phyloP scores from a whole-genome alignment of 2,888 invertebrate genomes.

The Zele albiditarsus region DNA sequence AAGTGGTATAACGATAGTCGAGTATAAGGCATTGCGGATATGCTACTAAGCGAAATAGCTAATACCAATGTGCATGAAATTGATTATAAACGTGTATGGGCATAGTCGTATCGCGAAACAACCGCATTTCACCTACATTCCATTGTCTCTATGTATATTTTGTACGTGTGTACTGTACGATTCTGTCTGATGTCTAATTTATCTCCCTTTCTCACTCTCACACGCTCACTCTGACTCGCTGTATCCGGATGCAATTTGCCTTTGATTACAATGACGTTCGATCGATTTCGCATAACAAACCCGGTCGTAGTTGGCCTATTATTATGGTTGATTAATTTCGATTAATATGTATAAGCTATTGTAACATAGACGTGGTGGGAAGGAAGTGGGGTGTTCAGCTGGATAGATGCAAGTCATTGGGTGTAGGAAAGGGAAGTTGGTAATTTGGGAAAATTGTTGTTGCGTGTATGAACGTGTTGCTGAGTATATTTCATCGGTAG shows the following conservation, averaged over 20 bases:
- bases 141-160: no score
- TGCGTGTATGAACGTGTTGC: no score
- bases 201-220: slow-evolving; percentile 1
- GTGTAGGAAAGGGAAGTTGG: no score
- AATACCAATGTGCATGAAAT: slow-evolving; percentile 15
- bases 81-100: slow-evolving; percentile 30
- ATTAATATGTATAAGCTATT: slow-evolving; percentile 35
- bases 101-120: slow-evolving; percentile 8
- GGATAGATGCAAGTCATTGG: no score
- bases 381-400: not conserved
- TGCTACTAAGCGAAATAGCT: slow-evolving; percentile 6
- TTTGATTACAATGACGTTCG: slow-evolving; percentile 47
- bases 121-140: no score
- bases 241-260: slow-evolving; percentile 46
- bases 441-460: no score
- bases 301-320: slow-evolving; percentile 24
- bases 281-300: slow-evolving; percentile 31
- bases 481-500: no score
- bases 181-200: not conserved
- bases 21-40: slow-evolving; percentile 25
- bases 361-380: not conserved
- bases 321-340: slow-evolving; percentile 44
- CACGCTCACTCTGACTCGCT: not conserved
- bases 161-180: no score
- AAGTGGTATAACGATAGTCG: not conserved